phyloP scores from a whole-genome alignment of 2,888 invertebrate species.

The Macrosoma leucophasiata region DNA sequence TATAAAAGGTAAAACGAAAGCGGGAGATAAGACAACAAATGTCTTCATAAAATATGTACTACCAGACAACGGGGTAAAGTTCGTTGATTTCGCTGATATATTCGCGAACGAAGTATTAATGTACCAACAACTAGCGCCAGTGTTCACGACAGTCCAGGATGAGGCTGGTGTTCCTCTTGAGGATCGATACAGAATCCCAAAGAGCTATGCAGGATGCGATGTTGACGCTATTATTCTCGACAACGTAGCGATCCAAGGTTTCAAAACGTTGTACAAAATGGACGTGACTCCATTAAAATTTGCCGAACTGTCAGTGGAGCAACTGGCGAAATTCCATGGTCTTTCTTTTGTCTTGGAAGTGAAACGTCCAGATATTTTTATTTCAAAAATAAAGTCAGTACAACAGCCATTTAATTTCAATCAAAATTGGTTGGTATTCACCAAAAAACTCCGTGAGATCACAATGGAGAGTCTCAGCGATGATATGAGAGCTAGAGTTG shows the following conservation, averaged over 20 bases:
- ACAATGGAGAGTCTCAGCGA: conserved; percentile 27
- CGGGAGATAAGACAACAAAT: conserved; percentile 35
- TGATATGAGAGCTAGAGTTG: conserved; percentile 27
- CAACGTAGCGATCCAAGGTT: conserved; percentile 37
- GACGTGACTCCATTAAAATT: conserved; percentile 30
- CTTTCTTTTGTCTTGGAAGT: conserved; percentile 31
- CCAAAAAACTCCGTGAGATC: conserved; percentile 25
- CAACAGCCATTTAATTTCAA: conserved; percentile 23
- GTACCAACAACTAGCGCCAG: conserved; percentile 31
- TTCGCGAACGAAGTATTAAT: conserved; percentile 36
- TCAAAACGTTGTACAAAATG: conserved; percentile 26
- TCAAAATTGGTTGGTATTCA: conserved; percentile 28
- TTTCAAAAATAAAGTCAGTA: conserved; percentile 28
- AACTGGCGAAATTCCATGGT: conserved; percentile 34
- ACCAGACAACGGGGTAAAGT: conserved; percentile 19
- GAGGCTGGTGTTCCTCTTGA: conserved; percentile 31
- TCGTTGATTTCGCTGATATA: conserved; percentile 27
- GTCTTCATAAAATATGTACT: conserved; percentile 41
- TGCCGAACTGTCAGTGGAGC: conserved; percentile 29
- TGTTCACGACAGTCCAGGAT: conserved; percentile 31
- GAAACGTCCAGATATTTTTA: conserved; percentile 25
- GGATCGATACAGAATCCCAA: conserved; percentile 33
- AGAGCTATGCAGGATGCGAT: conserved; percentile 33
- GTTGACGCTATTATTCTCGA: conserved; percentile 39
- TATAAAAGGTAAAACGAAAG: conserved; percentile 36